These are phyloP conservation scores for Heliocidaris tuberculata DNA, from an alignment of 35 echinoderm and acorn worm genomes.

Conservation along the genomic window DNA sequence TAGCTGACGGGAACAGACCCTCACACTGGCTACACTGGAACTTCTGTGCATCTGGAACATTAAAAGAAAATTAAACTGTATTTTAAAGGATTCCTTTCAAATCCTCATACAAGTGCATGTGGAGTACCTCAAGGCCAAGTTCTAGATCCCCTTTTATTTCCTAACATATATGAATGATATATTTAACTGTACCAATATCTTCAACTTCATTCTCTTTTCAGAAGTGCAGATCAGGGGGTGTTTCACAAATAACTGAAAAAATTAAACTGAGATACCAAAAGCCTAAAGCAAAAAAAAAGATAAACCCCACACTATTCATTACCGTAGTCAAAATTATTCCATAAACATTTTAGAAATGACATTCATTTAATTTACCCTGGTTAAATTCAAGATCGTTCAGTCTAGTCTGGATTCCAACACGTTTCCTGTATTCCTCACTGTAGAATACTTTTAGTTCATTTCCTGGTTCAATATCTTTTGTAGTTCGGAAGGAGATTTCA, in stretches of 20 bases:
- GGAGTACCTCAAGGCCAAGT: not conserved
- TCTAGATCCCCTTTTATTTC: not conserved
- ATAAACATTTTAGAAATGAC: not conserved
- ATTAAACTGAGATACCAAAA: no score
- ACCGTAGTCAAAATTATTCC: no score
- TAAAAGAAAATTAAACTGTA: not conserved
- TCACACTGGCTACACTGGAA: not conserved
- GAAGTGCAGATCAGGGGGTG: no score
- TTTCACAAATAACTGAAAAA: no score
- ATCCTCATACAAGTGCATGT: not conserved
- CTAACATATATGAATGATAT: no score
- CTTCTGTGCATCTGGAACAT: not conserved
- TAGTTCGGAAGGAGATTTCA: not conserved
- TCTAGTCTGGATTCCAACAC: not conserved
- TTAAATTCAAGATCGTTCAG: not conserved
- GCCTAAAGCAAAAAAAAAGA: no score
- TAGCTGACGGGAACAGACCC: not conserved
- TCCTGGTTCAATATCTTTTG: not conserved
- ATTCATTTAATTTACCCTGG: not conserved
- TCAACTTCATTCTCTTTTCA: no score
- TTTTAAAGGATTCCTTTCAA: no score
- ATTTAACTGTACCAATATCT: no score
- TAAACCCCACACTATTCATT: no score
- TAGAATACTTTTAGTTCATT: not conserved
- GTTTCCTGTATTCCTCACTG: not conserved